These are phyloP conservation scores for Dissostichus mawsoni DNA, from an alignment of 2,113 vertebrate species.

Conservation along the genomic window DNA sequence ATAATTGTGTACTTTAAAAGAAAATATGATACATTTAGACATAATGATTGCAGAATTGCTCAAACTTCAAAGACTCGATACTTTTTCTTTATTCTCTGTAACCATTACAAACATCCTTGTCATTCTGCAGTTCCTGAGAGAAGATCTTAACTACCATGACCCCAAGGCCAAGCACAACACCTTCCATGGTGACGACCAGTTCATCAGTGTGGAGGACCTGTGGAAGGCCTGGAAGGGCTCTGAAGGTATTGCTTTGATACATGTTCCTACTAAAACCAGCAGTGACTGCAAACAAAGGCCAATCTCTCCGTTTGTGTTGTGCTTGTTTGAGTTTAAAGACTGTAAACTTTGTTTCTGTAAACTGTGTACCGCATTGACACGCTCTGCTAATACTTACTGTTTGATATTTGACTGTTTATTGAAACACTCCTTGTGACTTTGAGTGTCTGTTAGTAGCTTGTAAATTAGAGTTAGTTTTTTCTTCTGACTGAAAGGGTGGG, in stretches of 20 bases:
- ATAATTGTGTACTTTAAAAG: no score
- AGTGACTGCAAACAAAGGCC: slow-evolving; percentile 10
- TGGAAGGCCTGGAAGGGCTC: slow-evolving; percentile 97
- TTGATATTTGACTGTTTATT: neutral
- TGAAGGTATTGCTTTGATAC: slow-evolving; percentile 85
- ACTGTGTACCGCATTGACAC: neutral
- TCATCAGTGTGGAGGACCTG: slow-evolving; percentile 97
- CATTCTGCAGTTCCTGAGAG: slow-evolving; percentile 91
- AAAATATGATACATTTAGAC: no score
- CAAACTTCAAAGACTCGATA: neutral
- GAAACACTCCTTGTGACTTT: neutral
- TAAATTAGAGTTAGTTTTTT: neutral
- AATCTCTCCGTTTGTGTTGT: slow-evolving; percentile 10
- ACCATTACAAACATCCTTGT: slow-evolving; percentile 41
- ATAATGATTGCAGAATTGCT: neutral
- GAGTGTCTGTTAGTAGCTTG: neutral
- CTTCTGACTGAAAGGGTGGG: neutral
- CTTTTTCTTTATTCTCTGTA: neutral
- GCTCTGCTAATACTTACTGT: neutral
- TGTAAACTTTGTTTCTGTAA: neutral
- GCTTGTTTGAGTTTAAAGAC: neutral
- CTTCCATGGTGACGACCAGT: slow-evolving; percentile 97
- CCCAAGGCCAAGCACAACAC: slow-evolving; percentile 96
- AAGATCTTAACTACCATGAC: slow-evolving; percentile 98
- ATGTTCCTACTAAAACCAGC: neutral